Conservation (phyloP, 2,113 vertebrate species). For the Forbesichthys agassizii region DNA sequence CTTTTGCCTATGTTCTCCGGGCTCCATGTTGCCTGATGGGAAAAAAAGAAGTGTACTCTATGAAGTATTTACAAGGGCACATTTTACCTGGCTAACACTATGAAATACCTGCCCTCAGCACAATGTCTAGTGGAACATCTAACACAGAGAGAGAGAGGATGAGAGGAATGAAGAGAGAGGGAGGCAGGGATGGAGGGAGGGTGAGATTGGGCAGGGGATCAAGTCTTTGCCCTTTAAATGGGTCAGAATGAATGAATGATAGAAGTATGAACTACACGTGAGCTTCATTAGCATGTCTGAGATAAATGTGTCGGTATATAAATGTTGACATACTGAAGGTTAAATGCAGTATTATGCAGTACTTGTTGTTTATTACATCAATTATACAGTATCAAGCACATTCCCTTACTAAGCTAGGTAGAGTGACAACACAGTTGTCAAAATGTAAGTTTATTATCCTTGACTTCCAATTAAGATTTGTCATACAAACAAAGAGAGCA, state of each 20-base stretch:
- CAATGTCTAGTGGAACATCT: slow-evolving; percentile 45
- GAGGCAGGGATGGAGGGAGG: slow-evolving; percentile 16
- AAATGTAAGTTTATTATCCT: not conserved
- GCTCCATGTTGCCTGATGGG: slow-evolving; percentile 24
- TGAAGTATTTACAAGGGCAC: slow-evolving; percentile 68
- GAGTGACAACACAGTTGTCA: not conserved
- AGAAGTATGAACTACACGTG: slow-evolving; percentile 31
- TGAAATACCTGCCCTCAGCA: slow-evolving; percentile 58
- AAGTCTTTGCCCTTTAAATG: slow-evolving; percentile 53
- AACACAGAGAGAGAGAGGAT: slow-evolving; percentile 27
- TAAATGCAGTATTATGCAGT: not conserved
- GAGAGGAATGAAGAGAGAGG: slow-evolving; percentile 8
- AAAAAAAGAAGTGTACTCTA: slow-evolving; percentile 24
- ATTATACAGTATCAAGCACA: no score
- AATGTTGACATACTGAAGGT: slow-evolving; percentile 4
- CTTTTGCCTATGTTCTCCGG: slow-evolving; percentile 3
- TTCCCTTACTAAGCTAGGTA: not conserved
- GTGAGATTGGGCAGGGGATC: slow-evolving; percentile 45
- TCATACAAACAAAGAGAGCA: not conserved
- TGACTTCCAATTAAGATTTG: not conserved
- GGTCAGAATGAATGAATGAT: slow-evolving; percentile 50
- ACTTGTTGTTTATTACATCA: not conserved
- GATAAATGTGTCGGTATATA: slow-evolving; percentile 33
- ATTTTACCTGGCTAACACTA: slow-evolving; percentile 62
- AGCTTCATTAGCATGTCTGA: slow-evolving; percentile 20